Base-by-base conservation (phyloP, 2,888 invertebrate species). In the Rhabditoides inermis region DNA sequence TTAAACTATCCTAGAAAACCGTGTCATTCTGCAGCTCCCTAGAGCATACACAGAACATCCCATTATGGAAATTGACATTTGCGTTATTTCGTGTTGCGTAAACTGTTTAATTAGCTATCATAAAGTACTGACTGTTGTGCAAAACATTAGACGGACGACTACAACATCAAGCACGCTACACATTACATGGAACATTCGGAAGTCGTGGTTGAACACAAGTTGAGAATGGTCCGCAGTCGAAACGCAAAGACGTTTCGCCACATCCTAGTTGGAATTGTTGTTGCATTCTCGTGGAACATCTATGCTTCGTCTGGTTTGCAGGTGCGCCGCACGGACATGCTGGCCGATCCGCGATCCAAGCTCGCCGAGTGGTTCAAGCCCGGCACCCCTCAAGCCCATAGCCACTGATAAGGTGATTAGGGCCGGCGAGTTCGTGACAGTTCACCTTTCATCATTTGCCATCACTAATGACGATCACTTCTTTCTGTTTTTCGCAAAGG, bases 321-420 rank as follows among this genome's bases (percentile, higher is more conserved):
- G 70, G 69, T 73, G 18, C 59, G 70, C 10, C 60, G 71, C 5
- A 70, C 69, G 10, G 70, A 73, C 42, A 52, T 76, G 52, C 45
- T 67, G n/a, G 73, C 73, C 22, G 74, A 76, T 52, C 70, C 72
- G 12, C 54, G 70, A 26, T 75, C 72, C 6, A 72, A 72, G 45
- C 53, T 71, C 10, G 71, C 72, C 10, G 72, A 72, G 37, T 70
- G 69, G 69, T 72, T 72, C 55, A 65, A 65, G 42, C 69, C 68
- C 4, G 68, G 68, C 46, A 66, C 66, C n/a, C 28, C 53, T 65
- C 39, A 68, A 68, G 40, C 67, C 68, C 22, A 67, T 72, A 10
- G 68, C 69, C 2, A 70, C 70, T 0, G 72, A 72, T 49, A 72
- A 72, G 58, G 65, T 65, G 28, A 26, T n/a, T 30, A 6, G 5